Evolutionary conservation across 2,888 invertebrate species (phyloP).

Genomic region (Campaea margaritaria): DNA sequence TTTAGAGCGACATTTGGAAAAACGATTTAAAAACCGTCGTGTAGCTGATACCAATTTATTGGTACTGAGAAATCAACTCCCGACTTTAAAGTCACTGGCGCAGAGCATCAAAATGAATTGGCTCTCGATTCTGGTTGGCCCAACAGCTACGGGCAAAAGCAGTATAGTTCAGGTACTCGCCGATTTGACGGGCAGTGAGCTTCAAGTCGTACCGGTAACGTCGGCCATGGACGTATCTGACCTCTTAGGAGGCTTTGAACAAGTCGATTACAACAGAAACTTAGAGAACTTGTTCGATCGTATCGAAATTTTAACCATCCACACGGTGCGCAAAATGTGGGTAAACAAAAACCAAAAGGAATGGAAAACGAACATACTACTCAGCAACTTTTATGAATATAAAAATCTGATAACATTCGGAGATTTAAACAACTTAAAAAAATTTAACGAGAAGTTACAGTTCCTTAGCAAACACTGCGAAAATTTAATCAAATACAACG

Average conservation of each 20-base stretch:
- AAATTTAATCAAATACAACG: slow-evolving; percentile 51
- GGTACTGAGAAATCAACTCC: slow-evolving; percentile 85
- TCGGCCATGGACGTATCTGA: slow-evolving; percentile 98
- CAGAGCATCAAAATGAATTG: slow-evolving; percentile 96
- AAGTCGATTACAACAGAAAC: slow-evolving; percentile 91
- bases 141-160: slow-evolving; percentile 92
- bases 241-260: slow-evolving; percentile 98
- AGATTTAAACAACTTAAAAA: slow-evolving; percentile 52
- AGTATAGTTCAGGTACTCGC: slow-evolving; percentile 91
- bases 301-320: slow-evolving; percentile 83
- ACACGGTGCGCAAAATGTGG: slow-evolving; percentile 78
- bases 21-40: slow-evolving; percentile 66
- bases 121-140: slow-evolving; percentile 95
- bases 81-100: slow-evolving; percentile 90
- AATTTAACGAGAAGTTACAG: slow-evolving; percentile 63
- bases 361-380: slow-evolving; percentile 60
- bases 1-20: slow-evolving; percentile 71
- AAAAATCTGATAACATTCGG: slow-evolving; percentile 54
- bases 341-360: slow-evolving; percentile 53
- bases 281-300: slow-evolving; percentile 88
- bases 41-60: slow-evolving; percentile 72
- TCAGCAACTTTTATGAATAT: slow-evolving; percentile 65
- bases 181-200: slow-evolving; percentile 88
- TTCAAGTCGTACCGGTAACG: slow-evolving; percentile 92
- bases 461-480: slow-evolving; percentile 64